Base-by-base conservation (phyloP, 2,113 vertebrate genomes). In the Charina bottae region DNA sequence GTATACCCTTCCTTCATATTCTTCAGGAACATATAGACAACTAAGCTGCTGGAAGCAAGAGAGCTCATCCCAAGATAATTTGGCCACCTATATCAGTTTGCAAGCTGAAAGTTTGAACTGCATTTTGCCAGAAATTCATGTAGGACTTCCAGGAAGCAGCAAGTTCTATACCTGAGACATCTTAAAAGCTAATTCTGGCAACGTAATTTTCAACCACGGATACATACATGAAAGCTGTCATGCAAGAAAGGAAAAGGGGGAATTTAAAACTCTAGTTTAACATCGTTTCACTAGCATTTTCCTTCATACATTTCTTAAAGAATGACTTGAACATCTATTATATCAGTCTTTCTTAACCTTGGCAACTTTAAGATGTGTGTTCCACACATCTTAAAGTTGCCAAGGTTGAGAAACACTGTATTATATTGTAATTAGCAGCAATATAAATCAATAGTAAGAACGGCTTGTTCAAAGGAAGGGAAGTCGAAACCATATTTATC, bases 41-140 rank as follows among this genome's bases (percentile, higher is more conserved):
- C 26, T 26, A 83, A 88, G 6, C 24, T 60, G 13, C 3, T 23
- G 19, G 37, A 59, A 28, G 26, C 28, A 15, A 68, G 23, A 58
- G 19, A 33, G 15, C n/a, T 89, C 49, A 55, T 55, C 21, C 19
- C 60, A 89, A 5, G 55, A 1, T 42, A 91, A n/a, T 8, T 23
- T 88, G 55, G 56, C 23, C 64, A 88, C 26, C 1, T 33, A 13
- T 23, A 88, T 33, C 15, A 46, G 2, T 87, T 88, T 72, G 84
- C 54, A 46, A 72, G 1, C 13, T 89, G 87, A 84, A 54, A 10
- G 42, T 89, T 84, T 92, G 91, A n/a, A n/a, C 56, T 89, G 55
- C 72, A 89, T 33, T 92, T 92, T 92, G 13, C 56, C 49, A 12
- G 24, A 92, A 84, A 55, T 72, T 83, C 68, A 88, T 33, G 12